Evolutionary conservation across 2,113 vertebrate species (phyloP).

Genomic region (Cryptotis parvus): DNA sequence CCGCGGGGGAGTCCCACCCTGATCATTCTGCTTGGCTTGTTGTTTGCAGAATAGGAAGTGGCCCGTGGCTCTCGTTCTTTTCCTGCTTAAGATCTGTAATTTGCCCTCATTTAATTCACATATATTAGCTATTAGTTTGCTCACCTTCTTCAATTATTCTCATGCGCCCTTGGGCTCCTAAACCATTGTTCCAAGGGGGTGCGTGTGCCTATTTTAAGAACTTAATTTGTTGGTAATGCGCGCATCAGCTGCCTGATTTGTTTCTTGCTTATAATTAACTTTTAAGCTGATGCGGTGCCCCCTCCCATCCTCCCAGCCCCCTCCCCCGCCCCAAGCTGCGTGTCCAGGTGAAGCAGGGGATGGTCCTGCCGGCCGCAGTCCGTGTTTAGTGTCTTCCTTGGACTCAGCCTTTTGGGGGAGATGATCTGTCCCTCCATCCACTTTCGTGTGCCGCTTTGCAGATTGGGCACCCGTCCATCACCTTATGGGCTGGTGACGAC

Average conservation of each 20-base stretch:
- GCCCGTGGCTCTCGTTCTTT: background rate
- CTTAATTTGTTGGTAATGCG: constrained; percentile 79
- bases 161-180: constrained; percentile 59
- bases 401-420: constrained; percentile 71
- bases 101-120: constrained; percentile 64
- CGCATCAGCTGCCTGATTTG: constrained; percentile 70
- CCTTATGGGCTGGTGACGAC: constrained; percentile 31
- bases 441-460: constrained; percentile 64
- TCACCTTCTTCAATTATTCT: constrained; percentile 69
- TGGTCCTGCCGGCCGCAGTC: constrained; percentile 45
- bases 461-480: constrained; percentile 58
- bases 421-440: constrained; percentile 42
- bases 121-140: constrained; percentile 62
- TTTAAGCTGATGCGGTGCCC: constrained; percentile 66
- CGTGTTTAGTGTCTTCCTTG: constrained; percentile 44
- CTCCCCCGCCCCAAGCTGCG: constrained; percentile 25
- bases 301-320: background rate
- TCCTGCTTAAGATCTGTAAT: constrained; percentile 48
- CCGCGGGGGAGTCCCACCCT: background rate
- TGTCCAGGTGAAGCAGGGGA: constrained; percentile 68
- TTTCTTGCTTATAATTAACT: constrained; percentile 80
- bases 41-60: constrained; percentile 60
- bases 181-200: constrained; percentile 70
- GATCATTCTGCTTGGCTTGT: constrained; percentile 65
- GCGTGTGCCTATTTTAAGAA: constrained; percentile 77